Evolutionary conservation across 2,797 vertebrate genomes (phyloP).

Genomic region (Phalanger gymnotis): DNA sequence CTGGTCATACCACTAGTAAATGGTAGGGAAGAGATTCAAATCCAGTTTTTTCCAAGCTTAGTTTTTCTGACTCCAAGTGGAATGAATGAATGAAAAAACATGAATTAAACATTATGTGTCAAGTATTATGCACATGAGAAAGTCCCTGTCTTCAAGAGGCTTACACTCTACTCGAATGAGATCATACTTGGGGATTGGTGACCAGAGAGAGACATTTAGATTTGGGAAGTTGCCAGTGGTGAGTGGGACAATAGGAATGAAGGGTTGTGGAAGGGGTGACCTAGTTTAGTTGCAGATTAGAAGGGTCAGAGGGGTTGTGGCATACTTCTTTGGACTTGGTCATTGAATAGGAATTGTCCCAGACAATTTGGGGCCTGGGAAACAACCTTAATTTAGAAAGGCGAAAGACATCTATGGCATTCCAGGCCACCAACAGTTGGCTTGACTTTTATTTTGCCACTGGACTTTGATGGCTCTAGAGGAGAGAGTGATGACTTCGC

Average conservation of each 20-base stretch:
- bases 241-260: background rate
- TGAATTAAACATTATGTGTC: background rate
- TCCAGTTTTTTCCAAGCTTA: background rate
- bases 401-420: background rate
- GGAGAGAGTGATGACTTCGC: background rate
- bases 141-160: background rate
- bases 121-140: background rate
- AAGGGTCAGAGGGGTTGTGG: background rate
- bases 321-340: background rate
- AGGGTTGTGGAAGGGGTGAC: background rate
- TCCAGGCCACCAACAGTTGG: background rate
- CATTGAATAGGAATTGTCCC: background rate
- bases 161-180: background rate
- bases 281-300: background rate
- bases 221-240: background rate
- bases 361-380: background rate
- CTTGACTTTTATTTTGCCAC: background rate
- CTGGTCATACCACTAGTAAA: too few relatives aligned
- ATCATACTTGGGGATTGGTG: background rate
- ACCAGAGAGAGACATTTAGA: background rate
- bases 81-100: background rate
- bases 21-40: background rate
- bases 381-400: background rate
- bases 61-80: background rate
- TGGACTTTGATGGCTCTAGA: background rate